These are phyloP conservation scores for Scarus forsteni DNA, from an alignment of 2,797 vertebrate genomes.

Conservation along the genomic window DNA sequence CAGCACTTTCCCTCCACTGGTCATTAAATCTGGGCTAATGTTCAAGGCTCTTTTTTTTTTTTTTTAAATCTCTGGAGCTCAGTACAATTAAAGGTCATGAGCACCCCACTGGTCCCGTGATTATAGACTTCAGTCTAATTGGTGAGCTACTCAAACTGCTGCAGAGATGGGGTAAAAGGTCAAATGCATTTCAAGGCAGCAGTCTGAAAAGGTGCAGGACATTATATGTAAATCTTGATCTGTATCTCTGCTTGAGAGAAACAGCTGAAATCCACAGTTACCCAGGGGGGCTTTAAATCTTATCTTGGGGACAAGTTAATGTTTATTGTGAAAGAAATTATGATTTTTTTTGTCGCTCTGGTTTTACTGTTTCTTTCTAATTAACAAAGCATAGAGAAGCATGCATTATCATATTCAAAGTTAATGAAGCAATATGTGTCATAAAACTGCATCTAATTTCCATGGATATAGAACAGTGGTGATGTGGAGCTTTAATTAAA, in stretches of 20 bases:
- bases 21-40: constrained; percentile 57
- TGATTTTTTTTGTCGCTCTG: background rate
- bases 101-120: constrained; percentile 52
- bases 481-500: background rate
- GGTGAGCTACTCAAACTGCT: constrained; percentile 61
- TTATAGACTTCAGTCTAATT: constrained; percentile 73
- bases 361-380: background rate
- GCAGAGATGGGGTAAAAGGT: constrained; percentile 70
- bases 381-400: background rate
- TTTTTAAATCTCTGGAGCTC: constrained; percentile 30
- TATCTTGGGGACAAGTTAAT: background rate
- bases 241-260: background rate
- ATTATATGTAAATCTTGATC: too few species aligned
- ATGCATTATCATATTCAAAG: background rate
- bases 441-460: constrained; percentile 7
- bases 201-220: constrained; percentile 34
- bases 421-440: constrained; percentile 1
- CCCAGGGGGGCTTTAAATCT: constrained; percentile 1
- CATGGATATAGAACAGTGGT: constrained; percentile 4
- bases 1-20: constrained; percentile 33
- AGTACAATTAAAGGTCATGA: constrained; percentile 74
- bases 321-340: background rate
- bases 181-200: constrained; percentile 55
- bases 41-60: constrained; percentile 13
- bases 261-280: background rate